phyloP scores from a whole-genome alignment of 2,113 vertebrate genomes.

The Hyaena hyaena region DNA sequence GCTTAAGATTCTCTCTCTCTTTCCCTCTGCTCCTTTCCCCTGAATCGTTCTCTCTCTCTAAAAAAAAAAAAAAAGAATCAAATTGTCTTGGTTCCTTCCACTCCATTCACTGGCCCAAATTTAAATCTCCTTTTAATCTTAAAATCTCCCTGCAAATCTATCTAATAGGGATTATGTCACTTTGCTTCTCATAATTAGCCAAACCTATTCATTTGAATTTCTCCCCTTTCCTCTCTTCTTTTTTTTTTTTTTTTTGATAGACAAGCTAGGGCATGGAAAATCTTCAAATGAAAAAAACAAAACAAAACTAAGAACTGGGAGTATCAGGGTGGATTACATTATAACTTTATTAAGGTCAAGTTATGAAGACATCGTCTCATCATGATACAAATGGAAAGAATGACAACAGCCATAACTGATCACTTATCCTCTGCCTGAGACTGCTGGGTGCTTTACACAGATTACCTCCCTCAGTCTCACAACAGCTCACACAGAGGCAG shows the following conservation, averaged over 20 bases:
- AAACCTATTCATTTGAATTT: background rate
- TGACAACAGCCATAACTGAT: background rate
- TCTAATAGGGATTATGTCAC: background rate
- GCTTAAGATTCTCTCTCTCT: no score
- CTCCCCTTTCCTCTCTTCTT: background rate
- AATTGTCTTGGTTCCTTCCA: background rate
- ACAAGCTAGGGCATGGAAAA: background rate
- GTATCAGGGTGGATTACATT: background rate
- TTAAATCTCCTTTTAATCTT: background rate
- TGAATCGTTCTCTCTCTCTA: no score
- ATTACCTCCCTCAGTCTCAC: background rate
- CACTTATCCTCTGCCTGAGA: background rate
- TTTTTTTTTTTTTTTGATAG: slow-evolving; percentile 21
- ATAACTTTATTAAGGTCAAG: background rate
- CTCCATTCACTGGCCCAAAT: background rate
- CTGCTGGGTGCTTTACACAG: background rate
- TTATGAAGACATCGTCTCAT: background rate
- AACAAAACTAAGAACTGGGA: background rate
- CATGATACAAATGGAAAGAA: background rate
- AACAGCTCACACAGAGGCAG: background rate
- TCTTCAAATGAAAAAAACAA: background rate
- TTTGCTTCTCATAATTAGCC: background rate
- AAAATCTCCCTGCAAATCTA: background rate
- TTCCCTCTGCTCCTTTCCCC: no score
- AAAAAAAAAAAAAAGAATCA: background rate